phyloP scores from a whole-genome alignment of 2,797 vertebrate genomes.

The Phalloptychus januarius region DNA sequence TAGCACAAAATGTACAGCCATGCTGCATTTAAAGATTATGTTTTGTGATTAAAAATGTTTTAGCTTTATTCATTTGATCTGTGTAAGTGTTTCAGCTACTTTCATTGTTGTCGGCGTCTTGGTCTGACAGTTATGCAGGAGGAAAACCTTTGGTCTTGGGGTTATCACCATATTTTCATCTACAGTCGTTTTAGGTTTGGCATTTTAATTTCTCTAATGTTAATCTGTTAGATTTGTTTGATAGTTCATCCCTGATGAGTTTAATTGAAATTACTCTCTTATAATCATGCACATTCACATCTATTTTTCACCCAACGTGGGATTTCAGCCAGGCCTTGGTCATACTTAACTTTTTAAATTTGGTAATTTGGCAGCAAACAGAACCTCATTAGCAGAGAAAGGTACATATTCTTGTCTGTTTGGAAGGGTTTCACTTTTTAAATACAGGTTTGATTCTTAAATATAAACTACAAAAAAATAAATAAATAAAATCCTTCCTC shows the following conservation, averaged over 20 bases:
- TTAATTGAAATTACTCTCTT: neutral
- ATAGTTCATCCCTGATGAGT: neutral
- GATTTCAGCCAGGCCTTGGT: neutral
- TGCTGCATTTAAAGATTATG: no score
- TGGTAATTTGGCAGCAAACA: neutral
- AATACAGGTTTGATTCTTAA: constrained; percentile 2
- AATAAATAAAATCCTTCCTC: neutral
- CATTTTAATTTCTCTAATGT: neutral
- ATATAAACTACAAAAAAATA: neutral
- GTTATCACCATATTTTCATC: neutral
- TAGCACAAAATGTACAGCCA: no score
- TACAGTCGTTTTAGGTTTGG: neutral
- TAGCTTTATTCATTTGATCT: no score
- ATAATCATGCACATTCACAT: neutral
- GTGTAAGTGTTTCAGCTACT: no score
- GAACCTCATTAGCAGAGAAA: neutral
- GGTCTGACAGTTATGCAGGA: no score
- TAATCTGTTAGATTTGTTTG: no score
- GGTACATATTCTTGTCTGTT: neutral
- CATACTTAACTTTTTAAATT: neutral
- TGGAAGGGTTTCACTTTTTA: neutral
- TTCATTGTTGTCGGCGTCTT: no score
- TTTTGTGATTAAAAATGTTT: no score
- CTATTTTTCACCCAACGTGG: neutral
- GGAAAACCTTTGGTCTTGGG: neutral